Conservation (phyloP, 1,140 invertebrate genomes). For the Cardiocondyla obscurior region DNA sequence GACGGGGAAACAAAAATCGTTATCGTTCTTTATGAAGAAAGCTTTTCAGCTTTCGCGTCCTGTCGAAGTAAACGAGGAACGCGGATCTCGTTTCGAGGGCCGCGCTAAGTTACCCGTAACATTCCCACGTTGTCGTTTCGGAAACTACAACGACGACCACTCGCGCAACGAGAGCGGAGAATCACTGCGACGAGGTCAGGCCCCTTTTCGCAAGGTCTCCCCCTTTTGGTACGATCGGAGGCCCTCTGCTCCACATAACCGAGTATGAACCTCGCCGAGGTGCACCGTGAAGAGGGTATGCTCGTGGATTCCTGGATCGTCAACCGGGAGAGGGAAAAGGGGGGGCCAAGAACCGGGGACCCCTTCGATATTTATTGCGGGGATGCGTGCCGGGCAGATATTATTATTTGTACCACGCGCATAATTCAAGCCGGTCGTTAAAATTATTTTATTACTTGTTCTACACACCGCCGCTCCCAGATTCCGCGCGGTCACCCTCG, state of each 20-base stretch:
- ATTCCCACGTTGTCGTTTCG: slow-evolving; percentile 59
- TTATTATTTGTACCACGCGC: slow-evolving; percentile 82
- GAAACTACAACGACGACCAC: background rate
- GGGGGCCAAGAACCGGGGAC: slow-evolving; percentile 25
- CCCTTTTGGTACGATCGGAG: slow-evolving; percentile 48
- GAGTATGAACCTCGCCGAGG: slow-evolving; percentile 63
- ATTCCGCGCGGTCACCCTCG: slow-evolving; percentile 64
- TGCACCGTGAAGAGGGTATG: slow-evolving; percentile 60
- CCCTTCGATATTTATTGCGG: slow-evolving; percentile 80
- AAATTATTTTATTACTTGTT: slow-evolving; percentile 83
- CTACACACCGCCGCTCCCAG: slow-evolving; percentile 74
- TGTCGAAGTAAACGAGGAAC: background rate
- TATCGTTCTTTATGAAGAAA: background rate
- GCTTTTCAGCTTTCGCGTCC: background rate
- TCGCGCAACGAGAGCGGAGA: slow-evolving; percentile 53
- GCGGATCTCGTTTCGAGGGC: background rate
- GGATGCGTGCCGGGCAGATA: slow-evolving; percentile 80
- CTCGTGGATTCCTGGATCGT: slow-evolving; percentile 57
- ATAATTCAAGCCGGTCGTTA: slow-evolving; percentile 83
- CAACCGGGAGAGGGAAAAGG: slow-evolving; percentile 17
- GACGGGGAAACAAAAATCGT: background rate
- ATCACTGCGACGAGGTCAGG: slow-evolving; percentile 62
- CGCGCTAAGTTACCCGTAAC: no score
- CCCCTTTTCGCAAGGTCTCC: slow-evolving; percentile 66
- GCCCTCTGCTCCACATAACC: slow-evolving; percentile 76